These are phyloP conservation scores for Stenchaetothrips biformis DNA, from an alignment of 2,888 invertebrate species.

Conservation along the genomic window DNA sequence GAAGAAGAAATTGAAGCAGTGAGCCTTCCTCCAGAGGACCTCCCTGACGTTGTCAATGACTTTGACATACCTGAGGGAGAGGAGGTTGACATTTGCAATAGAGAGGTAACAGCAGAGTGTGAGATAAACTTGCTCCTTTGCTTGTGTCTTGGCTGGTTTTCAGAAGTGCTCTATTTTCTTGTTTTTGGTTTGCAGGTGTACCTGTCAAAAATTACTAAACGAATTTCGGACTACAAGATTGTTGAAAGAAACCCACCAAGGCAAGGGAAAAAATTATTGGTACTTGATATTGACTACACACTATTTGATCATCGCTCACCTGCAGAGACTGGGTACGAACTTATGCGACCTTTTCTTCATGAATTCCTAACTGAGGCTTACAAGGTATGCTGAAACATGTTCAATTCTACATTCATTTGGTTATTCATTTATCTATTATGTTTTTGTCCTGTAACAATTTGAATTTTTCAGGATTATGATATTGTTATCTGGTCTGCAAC, in stretches of 20 bases:
- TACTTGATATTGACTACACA: slow-evolving; percentile 94
- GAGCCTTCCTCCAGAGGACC: slow-evolving; percentile 69
- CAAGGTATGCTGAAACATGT: slow-evolving; percentile 45
- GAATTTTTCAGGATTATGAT: slow-evolving; percentile 64
- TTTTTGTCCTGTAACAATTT: slow-evolving; percentile 27
- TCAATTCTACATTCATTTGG: slow-evolving; percentile 24
- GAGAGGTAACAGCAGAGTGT: slow-evolving; percentile 47
- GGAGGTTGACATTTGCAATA: slow-evolving; percentile 63
- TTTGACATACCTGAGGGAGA: slow-evolving; percentile 83
- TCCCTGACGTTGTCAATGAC: slow-evolving; percentile 86
- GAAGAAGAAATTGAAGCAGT: slow-evolving; percentile 88
- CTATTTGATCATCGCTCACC: slow-evolving; percentile 91
- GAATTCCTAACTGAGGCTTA: slow-evolving; percentile 87
- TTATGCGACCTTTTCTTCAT: slow-evolving; percentile 93
- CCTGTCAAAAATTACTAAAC: slow-evolving; percentile 73
- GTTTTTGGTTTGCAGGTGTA: slow-evolving; percentile 52
- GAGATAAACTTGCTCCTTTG: not conserved
- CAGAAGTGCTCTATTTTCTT: slow-evolving; percentile 25
- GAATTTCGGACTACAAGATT: slow-evolving; percentile 75
- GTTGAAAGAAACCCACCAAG: slow-evolving; percentile 52
- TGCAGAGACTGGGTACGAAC: slow-evolving; percentile 79
- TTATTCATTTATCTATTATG: not conserved
- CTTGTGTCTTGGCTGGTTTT: not conserved
- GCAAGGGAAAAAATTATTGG: slow-evolving; percentile 81
- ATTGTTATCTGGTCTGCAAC: slow-evolving; percentile 99